Base-by-base conservation (phyloP, 2,113 vertebrate species). In the Channa maculata region DNA sequence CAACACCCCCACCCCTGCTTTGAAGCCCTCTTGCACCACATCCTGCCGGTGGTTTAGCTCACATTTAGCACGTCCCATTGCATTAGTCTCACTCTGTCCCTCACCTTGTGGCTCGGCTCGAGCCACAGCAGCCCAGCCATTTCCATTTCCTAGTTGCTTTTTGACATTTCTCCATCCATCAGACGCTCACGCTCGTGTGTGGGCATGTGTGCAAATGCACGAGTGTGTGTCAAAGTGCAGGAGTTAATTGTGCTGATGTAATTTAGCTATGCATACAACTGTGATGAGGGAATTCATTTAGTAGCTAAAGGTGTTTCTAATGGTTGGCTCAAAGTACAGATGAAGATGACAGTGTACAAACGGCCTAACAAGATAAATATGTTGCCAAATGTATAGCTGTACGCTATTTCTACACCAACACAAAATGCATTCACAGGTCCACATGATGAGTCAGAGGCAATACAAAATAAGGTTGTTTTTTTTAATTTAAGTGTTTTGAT, bases 61-160 rank as follows among this genome's bases (percentile, higher is more conserved):
- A 84, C 88, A 93, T 90, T 93, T 93, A 92, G 83, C 88, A 83
- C 66, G 88, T 91, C 92, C 87, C 86, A 76, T 89, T 79, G 71
- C 88, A 91, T 93, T 89, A 91, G 87, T 80, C 85, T 92, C 92
- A 91, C 86, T 86, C 71, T 65, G 67, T 85, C 79, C 76, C 79
- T 89, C 84, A 90, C 90, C 89, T 88, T 87, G 84, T 80, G 88
- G 80, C 84, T 83, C 63, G 49, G 82, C 78, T 84, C 75, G 6
- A 69, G 70, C 66, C 50, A 58, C 73, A 48, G 75, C 71, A 65
- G 69, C 77, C 77, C 46, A 65, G 65, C 65, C 63, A 66, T 78
- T 81, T 87, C 36, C 59, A 70, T 62, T 79, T 67, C 58, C 74
- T 60, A 5, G 4, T 39, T 48, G 71, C 75, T 73, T 79, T 87